A percentile compares a stretch with the other conserved stretches of the same genome.
phyloP scores from a whole-genome alignment of 2,888 invertebrate species.

The Adelphocoris suturalis region DNA sequence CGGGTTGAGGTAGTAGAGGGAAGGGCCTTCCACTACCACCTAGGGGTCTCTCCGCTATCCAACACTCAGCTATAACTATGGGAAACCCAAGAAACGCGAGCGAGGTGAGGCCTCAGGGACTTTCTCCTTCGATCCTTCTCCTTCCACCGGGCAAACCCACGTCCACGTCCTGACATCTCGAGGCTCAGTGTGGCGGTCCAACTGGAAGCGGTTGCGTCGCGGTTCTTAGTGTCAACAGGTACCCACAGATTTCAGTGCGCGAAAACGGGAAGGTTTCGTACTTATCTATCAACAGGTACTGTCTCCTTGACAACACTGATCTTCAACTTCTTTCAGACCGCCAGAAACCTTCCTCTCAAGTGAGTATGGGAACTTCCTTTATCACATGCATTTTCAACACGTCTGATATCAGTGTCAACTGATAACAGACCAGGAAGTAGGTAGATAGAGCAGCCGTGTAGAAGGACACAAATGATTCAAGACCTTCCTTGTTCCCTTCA shows the following conservation, averaged over 20 bases:
- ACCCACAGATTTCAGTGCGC: background rate
- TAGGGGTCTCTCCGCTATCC: background rate
- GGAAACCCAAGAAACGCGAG: slow-evolving; percentile 21
- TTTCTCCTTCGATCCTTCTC: slow-evolving; percentile 14
- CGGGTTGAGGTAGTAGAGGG: background rate
- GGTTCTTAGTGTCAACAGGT: background rate
- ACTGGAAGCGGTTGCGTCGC: background rate
- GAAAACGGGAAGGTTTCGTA: slow-evolving; percentile 17
- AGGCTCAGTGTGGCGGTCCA: background rate
- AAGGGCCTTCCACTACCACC: background rate
- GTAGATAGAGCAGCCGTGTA: background rate
- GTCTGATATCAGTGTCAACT: background rate
- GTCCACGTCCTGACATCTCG: background rate
- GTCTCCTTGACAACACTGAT: background rate
- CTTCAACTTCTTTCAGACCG: background rate
- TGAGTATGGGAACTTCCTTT: background rate
- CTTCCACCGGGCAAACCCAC: background rate
- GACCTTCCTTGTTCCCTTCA: slow-evolving; percentile 1
- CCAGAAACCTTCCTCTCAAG: background rate
- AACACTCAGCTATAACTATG: background rate
- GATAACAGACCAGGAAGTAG: background rate
- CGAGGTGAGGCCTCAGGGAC: background rate
- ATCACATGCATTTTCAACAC: background rate
- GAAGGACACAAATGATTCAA: slow-evolving; percentile 9
- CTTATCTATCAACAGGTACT: background rate